Evolutionary conservation across 1,140 invertebrate species (phyloP).

Genomic region (Cydia amplana): DNA sequence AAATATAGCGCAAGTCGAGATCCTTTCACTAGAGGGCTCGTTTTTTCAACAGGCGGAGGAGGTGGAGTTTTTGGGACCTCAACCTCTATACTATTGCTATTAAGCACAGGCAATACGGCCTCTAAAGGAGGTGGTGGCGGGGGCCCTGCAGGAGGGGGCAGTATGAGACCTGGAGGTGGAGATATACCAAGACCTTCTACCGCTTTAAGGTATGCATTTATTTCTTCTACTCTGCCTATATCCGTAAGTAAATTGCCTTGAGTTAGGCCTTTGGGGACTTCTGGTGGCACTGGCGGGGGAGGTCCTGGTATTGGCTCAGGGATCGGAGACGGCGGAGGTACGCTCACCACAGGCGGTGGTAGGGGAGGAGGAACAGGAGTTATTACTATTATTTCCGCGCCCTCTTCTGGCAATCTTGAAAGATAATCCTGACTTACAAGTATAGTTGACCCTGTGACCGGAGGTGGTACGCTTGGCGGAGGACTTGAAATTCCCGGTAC

Average conservation of each 20-base stretch:
- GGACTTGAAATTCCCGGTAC: neutral
- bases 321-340: neutral
- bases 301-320: constrained; percentile 29
- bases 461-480: neutral
- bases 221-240: neutral
- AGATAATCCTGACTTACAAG: neutral
- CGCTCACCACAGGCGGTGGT: neutral
- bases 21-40: constrained; percentile 31
- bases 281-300: constrained; percentile 14
- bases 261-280: neutral
- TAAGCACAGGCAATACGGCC: constrained; percentile 24
- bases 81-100: constrained; percentile 20
- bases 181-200: neutral
- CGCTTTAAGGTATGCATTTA: constrained; percentile 18
- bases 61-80: neutral
- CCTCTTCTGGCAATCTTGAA: neutral
- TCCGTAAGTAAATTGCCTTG: constrained; percentile 11
- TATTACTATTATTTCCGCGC: neutral
- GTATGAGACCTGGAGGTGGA: neutral
- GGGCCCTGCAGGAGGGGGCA: neutral
- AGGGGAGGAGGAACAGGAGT: constrained; percentile 14
- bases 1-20: constrained; percentile 41
- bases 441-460: neutral
- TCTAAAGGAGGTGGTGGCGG: neutral
- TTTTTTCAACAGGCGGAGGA: neutral